These are phyloP conservation scores for Andrena praecox DNA, from an alignment of 2,888 invertebrate species.

Conservation along the genomic window DNA sequence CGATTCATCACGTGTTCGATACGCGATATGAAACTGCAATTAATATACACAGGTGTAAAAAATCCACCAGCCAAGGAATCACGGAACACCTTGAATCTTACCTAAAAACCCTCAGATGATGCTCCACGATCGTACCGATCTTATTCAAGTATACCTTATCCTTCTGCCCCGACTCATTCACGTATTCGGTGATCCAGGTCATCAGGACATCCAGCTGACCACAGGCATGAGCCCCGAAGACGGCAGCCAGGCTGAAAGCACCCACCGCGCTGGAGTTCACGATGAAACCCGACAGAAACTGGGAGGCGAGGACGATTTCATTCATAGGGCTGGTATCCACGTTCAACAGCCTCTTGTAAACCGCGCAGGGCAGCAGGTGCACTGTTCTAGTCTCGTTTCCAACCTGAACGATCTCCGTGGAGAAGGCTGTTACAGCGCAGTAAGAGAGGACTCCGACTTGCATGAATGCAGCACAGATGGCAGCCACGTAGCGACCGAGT, in stretches of 20 bases:
- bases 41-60: not conserved
- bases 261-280: slow-evolving; percentile 58
- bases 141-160: not conserved
- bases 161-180: slow-evolving; percentile 18
- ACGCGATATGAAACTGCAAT: slow-evolving; percentile 68
- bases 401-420: slow-evolving; percentile 1
- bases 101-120: slow-evolving; percentile 64
- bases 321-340: slow-evolving; percentile 58
- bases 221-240: slow-evolving; percentile 71
- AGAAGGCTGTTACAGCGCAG: slow-evolving; percentile 14
- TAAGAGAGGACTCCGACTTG: slow-evolving; percentile 57
- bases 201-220: slow-evolving; percentile 69
- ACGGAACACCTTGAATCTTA: slow-evolving; percentile 9
- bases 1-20: slow-evolving; percentile 74
- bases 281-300: slow-evolving; percentile 58
- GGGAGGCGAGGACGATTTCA: slow-evolving; percentile 62
- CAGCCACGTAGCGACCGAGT: slow-evolving; percentile 64
- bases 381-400: slow-evolving; percentile 60
- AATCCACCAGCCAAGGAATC: not conserved
- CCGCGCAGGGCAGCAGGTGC: slow-evolving; percentile 58
- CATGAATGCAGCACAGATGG: slow-evolving; percentile 55
- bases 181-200: slow-evolving; percentile 50
- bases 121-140: slow-evolving; percentile 57
- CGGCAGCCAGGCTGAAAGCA: slow-evolving; percentile 60
- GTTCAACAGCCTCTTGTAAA: slow-evolving; percentile 55